These are phyloP conservation scores for Liposcelis brunnea DNA, from an alignment of 2,888 invertebrate species.

Conservation along the genomic window DNA sequence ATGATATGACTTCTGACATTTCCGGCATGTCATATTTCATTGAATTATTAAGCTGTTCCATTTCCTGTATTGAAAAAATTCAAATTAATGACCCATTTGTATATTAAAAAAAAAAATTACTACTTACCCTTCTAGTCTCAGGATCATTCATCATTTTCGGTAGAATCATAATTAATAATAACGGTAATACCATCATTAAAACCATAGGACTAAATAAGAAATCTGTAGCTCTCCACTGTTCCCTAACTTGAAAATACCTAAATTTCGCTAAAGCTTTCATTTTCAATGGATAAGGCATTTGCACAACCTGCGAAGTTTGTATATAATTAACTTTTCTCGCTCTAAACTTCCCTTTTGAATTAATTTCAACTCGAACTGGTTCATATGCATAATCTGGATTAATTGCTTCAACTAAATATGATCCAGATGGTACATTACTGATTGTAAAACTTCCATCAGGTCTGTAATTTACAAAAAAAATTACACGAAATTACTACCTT, in stretches of 20 bases:
- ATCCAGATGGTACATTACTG: constrained; percentile 76
- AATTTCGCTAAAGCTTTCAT: constrained; percentile 67
- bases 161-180: constrained; percentile 75
- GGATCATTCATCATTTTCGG: constrained; percentile 98
- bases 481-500: constrained; percentile 10
- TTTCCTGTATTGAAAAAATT: constrained; percentile 39
- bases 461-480: constrained; percentile 35
- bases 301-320: constrained; percentile 76
- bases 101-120: constrained; percentile 1
- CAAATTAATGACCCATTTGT: constrained; percentile 8
- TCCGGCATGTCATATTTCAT: constrained; percentile 79
- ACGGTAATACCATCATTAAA: constrained; percentile 89
- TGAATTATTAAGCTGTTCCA: constrained; percentile 74
- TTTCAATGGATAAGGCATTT: constrained; percentile 82
- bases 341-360: constrained; percentile 89
- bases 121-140: constrained; percentile 68
- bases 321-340: constrained; percentile 88
- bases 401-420: constrained; percentile 82
- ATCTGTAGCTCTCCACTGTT: constrained; percentile 94
- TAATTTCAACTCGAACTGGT: constrained; percentile 89
- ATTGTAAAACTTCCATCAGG: constrained; percentile 84
- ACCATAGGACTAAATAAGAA: constrained; percentile 96
- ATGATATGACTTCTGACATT: constrained; percentile 87
- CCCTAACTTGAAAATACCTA: constrained; percentile 80
- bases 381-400: constrained; percentile 88